These are phyloP conservation scores for Pempheris klunzingeri DNA, from an alignment of 2,797 vertebrate species.

Conservation along the genomic window DNA sequence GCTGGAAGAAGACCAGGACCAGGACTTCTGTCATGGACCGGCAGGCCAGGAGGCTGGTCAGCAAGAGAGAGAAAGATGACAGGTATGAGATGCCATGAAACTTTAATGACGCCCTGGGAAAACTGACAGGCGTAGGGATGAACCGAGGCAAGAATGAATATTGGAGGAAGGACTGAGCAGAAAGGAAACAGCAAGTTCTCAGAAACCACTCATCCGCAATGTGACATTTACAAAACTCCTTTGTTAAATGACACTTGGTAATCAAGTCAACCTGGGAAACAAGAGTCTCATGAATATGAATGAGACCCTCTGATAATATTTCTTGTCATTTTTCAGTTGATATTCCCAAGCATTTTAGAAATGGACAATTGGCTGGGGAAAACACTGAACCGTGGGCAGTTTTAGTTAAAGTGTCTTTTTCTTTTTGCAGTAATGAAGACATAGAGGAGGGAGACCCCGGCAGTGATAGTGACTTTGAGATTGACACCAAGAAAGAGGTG, in stretches of 20 bases:
- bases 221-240: constrained; percentile 46
- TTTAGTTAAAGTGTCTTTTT: background rate
- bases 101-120: background rate
- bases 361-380: background rate
- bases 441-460: constrained; percentile 86
- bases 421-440: constrained; percentile 84
- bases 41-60: constrained; percentile 90
- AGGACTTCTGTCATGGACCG: constrained; percentile 96
- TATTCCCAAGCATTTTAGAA: constrained; percentile 15
- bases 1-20: constrained; percentile 94
- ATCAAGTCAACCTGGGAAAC: constrained; percentile 16
- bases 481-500: constrained; percentile 91
- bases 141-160: background rate
- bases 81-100: constrained; percentile 77
- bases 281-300: constrained; percentile 45
- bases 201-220: constrained; percentile 23
- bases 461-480: constrained; percentile 88
- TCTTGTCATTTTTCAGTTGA: constrained; percentile 29
- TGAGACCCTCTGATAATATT: constrained; percentile 28
- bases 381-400: background rate
- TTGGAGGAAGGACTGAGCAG: background rate
- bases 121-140: too few relatives aligned
- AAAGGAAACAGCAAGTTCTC: background rate
- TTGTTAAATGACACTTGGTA: constrained; percentile 33
- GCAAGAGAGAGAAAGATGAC: constrained; percentile 91